phyloP scores from a whole-genome alignment of 2,113 vertebrate genomes.

The Zosterops japonicus region DNA sequence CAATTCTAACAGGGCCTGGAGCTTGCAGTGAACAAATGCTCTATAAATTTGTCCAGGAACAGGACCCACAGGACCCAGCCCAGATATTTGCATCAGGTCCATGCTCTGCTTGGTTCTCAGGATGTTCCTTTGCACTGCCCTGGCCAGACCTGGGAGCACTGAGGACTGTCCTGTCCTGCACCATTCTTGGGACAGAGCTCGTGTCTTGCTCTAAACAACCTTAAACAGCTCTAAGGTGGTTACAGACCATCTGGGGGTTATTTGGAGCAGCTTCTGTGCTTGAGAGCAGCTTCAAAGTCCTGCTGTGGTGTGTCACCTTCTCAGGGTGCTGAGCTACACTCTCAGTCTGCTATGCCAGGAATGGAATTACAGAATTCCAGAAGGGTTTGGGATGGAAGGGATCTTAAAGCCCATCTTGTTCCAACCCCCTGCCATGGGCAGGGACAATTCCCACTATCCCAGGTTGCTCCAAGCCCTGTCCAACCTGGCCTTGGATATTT shows the following conservation, averaged over 20 bases:
- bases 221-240: fast-evolving
- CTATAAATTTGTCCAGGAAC: neutral
- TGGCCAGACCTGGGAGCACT: fast-evolving
- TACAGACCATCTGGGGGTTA: fast-evolving
- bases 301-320: neutral
- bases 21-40: neutral
- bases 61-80: neutral
- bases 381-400: neutral
- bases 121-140: neutral
- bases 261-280: neutral
- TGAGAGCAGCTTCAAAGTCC: neutral
- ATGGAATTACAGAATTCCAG: neutral
- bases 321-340: neutral
- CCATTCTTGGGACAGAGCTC: neutral
- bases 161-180: neutral
- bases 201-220: neutral
- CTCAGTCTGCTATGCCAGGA: neutral
- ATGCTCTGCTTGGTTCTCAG: neutral
- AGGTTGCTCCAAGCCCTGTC: fast-evolving
- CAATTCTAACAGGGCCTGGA: neutral
- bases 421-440: neutral
- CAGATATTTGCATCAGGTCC: neutral
- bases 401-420: fast-evolving
- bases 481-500: neutral
- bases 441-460: fast-evolving